A percentile compares a stretch with the other conserved stretches of the same genome.
Evolutionary conservation across 2,888 invertebrate species (phyloP).

Genomic region (Halictus quadricinctus): DNA sequence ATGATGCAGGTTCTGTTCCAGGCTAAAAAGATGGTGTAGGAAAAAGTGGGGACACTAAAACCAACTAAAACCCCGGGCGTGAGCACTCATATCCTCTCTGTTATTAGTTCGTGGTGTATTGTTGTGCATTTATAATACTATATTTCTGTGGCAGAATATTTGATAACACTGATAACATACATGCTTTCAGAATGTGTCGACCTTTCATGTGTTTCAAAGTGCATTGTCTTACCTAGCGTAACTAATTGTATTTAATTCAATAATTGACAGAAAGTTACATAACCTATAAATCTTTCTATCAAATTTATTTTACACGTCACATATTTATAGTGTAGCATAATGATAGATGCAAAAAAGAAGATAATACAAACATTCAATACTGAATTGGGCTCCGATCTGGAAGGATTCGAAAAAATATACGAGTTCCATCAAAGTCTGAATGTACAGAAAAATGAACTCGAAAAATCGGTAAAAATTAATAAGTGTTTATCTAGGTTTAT

Average conservation of each 20-base stretch:
- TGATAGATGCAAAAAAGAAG: conserved; percentile 78
- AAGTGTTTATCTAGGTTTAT: background rate
- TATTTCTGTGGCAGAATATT: background rate
- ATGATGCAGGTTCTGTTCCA: too few relatives aligned
- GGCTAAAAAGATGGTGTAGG: too few relatives aligned
- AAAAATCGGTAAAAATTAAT: conserved; percentile 81
- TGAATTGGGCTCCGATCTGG: conserved; percentile 84
- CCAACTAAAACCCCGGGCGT: too few relatives aligned
- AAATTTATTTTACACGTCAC: background rate
- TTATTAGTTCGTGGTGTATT: background rate
- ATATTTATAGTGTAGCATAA: background rate
- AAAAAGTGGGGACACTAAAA: too few relatives aligned
- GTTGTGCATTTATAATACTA: background rate
- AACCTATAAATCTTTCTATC: conserved; percentile 31
- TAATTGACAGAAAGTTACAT: background rate
- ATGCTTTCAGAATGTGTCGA: background rate
- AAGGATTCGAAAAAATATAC: conserved; percentile 84
- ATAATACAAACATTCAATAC: conserved; percentile 84
- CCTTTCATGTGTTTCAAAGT: background rate
- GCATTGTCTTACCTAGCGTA: background rate
- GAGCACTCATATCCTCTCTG: too few relatives aligned
- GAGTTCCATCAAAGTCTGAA: conserved; percentile 82
- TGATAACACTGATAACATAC: background rate
- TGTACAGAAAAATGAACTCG: conserved; percentile 81
- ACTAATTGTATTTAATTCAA: background rate